These are phyloP conservation scores for Drosophila funebris DNA, from an alignment of 1,140 invertebrate genomes.

Conservation along the genomic window DNA sequence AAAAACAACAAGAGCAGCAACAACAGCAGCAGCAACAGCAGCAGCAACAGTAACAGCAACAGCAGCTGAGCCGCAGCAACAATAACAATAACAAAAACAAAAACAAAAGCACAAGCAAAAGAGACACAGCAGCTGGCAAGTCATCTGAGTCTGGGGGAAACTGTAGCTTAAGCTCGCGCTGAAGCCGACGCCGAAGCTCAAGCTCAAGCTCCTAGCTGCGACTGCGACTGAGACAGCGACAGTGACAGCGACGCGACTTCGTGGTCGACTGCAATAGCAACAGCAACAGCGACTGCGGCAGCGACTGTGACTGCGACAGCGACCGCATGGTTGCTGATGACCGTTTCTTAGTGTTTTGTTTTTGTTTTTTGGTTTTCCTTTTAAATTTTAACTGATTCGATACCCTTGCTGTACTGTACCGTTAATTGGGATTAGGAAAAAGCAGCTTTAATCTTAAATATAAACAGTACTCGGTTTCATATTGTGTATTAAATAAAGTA, in stretches of 20 bases:
- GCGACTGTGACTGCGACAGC: constrained; percentile 10
- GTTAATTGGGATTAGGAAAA: not conserved
- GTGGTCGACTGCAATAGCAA: not conserved
- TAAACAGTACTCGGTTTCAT: no score
- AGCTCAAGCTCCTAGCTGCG: constrained; percentile 53
- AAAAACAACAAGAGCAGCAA: constrained; percentile 16
- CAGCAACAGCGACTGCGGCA: constrained; percentile 1
- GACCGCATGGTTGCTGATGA: constrained; percentile 25
- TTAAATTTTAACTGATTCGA: constrained; percentile 53
- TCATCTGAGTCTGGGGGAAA: constrained; percentile 58
- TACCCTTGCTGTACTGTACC: constrained; percentile 28
- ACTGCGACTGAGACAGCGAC: constrained; percentile 14
- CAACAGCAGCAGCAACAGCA: constrained; percentile 2
- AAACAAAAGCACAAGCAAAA: constrained; percentile 13
- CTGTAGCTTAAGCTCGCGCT: constrained; percentile 34
- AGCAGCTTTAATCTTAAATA: not conserved
- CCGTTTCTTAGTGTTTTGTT: constrained; percentile 55
- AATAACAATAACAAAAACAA: constrained; percentile 10
- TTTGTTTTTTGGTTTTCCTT: constrained; percentile 52
- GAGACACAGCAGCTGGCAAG: constrained; percentile 51
- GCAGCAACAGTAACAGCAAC: constrained; percentile 9
- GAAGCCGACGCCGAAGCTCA: constrained; percentile 18
- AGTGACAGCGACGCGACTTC: constrained; percentile 18
- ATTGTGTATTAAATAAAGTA: no score
- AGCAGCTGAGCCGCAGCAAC: constrained; percentile 19